A percentile compares a stretch with the other conserved stretches of the same genome.
Evolutionary conservation across 2,113 vertebrate species (phyloP).

Genomic region (Chionomys nivalis): DNA sequence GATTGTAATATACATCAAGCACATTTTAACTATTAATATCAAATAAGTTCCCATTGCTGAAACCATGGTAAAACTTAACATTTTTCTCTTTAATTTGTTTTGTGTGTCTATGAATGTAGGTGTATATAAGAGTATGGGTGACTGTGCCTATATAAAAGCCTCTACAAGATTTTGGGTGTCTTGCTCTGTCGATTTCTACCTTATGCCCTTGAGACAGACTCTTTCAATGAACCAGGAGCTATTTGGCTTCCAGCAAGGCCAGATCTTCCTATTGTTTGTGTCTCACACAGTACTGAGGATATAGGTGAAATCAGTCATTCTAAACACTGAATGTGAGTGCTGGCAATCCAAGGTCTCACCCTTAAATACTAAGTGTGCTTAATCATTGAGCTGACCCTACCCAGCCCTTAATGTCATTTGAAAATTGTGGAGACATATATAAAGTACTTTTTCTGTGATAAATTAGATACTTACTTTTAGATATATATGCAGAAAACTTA

Average conservation of each 20-base stretch:
- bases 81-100: background rate
- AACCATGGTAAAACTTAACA: background rate
- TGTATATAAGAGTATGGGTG: background rate
- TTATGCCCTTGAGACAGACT: background rate
- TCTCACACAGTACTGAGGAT: background rate
- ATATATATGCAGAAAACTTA: background rate
- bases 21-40: conserved; percentile 74
- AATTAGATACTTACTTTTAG: conserved; percentile 1
- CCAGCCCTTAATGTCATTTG: background rate
- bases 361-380: background rate
- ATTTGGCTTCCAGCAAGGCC: too few species aligned
- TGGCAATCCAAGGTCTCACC: too few species aligned
- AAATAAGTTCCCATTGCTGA: conserved; percentile 49
- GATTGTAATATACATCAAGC: conserved; percentile 71
- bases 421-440: background rate
- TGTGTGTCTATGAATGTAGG: background rate
- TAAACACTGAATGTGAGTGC: background rate
- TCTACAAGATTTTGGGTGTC: background rate
- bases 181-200: too few species aligned
- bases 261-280: background rate
- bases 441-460: background rate
- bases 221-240: background rate
- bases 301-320: background rate
- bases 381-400: background rate
- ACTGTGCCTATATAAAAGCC: background rate